Base-by-base conservation (phyloP, 37 sponge, comb jelly and placozoan species). In the Cliona cf. orientalis region DNA sequence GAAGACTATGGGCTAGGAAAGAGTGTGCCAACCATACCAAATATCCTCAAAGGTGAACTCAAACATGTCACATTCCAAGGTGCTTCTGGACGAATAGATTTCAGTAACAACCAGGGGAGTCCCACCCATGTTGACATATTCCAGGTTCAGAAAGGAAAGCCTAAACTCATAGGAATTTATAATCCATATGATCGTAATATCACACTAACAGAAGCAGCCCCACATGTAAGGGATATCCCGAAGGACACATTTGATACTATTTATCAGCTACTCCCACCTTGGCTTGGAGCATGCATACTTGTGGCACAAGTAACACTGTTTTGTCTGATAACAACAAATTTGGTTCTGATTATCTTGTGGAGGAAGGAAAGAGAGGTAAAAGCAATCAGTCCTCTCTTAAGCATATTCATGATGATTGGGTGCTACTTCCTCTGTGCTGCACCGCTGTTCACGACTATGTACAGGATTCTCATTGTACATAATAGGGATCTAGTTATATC, bases 301-400 rank as follows among this genome's bases (percentile, higher is more conserved):
- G 45, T 53, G 5, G 28, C 41, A 14, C 31, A 34, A 33, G 63
- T 60, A 35, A 11, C 78, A 1, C 19, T 57, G 9, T 32, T 62
- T 19, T 4, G 71, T 12, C 53, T 78, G 25, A 58, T 70, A 19
- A 39, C 63, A 40, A 22, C 78, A 60, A 78, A 34, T 40, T 22
- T 72, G n/a, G 3, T 74, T 7, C 34, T 43, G 11, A n/a, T 87
- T 25, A 29, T 73, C 14, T 66, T 39, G 41, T 66, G 41, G 40
- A 62, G 62, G 25, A 63, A 72, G 29, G 21, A 63, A 26, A 61
- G 39, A 0, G 87, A 80, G 42, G 73, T 87, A 33, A 87, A 73
- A 46, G 74, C 87, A 39, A 66, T 42, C 33, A 80, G 87, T 74
- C 57, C 39, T 17, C 37, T 5, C 49, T 46, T 87, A 23, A 80